Percentiles rank a stretch among this genome's conserved stretches.
These are phyloP conservation scores for Pan troglodytes DNA, from an alignment of 2,113 vertebrate species.

Conservation along the genomic window DNA sequence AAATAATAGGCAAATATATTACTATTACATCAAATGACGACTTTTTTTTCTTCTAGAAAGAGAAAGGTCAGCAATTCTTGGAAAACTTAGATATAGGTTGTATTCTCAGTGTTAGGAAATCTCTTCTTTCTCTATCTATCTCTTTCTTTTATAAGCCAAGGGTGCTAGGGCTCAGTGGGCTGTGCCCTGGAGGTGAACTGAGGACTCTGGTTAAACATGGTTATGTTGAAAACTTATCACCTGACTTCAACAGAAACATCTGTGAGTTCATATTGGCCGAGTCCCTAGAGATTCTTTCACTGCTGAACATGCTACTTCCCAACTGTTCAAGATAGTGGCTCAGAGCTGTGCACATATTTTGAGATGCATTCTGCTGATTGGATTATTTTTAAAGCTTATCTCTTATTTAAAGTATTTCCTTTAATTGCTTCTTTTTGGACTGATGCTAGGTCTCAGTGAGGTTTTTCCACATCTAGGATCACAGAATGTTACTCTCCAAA, in stretches of 20 bases:
- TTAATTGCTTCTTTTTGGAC: slow-evolving; percentile 48
- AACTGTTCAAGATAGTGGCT: slow-evolving; percentile 62
- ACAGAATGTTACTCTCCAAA: background rate
- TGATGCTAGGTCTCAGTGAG: slow-evolving; percentile 39
- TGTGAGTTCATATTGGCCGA: slow-evolving; percentile 62
- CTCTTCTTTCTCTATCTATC: background rate
- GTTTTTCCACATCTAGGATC: slow-evolving; percentile 34
- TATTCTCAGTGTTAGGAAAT: background rate
- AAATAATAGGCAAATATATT: background rate
- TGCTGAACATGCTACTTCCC: slow-evolving; percentile 62
- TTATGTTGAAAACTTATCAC: slow-evolving; percentile 60
- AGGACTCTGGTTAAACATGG: slow-evolving; percentile 65
- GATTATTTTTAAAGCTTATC: slow-evolving; percentile 73
- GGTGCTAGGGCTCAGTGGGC: background rate
- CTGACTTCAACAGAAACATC: slow-evolving; percentile 56
- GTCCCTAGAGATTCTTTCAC: slow-evolving; percentile 61
- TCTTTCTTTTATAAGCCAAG: background rate
- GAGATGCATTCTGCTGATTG: slow-evolving; percentile 71
- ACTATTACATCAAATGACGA: slow-evolving; percentile 13
- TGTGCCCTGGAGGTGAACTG: slow-evolving; percentile 64
- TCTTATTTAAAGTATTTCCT: slow-evolving; percentile 71
- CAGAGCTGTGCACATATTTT: slow-evolving; percentile 70
- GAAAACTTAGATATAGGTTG: background rate
- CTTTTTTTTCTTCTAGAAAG: background rate
- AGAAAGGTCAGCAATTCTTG: background rate